Base-by-base conservation (phyloP, 2,888 invertebrate species). In the Lepidonotus clava region DNA sequence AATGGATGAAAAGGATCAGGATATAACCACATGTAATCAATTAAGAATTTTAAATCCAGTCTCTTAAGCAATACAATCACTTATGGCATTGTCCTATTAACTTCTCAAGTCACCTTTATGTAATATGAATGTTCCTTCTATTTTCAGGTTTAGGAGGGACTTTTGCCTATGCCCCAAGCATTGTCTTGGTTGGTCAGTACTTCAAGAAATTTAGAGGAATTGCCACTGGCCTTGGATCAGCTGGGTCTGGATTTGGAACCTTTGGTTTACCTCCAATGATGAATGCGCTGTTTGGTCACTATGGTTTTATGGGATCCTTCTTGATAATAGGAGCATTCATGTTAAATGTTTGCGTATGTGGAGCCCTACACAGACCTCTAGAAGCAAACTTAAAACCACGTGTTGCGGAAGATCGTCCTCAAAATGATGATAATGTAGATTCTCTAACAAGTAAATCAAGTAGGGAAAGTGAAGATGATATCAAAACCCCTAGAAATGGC, bases 181-280 rank as follows among this genome's bases (percentile, higher is more conserved):
- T 88, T n/a, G 88, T 88, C 8, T 41, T 88, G 6, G 84, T 87
- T 0, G 76, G 85, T n/a, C 85, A 85, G 61, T 88, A 88, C 83
- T 88, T 88, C 66, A 41, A 83, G 18, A 85, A 56, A 38, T 53
- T 76, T 21, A 24, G 88, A 11, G 85, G 53, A 1, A 87, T 87
- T 24, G 88, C 88, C 1, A 32, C 56, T 0, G 88, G 87, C 32
- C 40, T 88, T 18, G 84, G 77, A 0, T 34, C 84, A 2, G 85
- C 85, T n/a, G 87, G 87, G 5, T 85, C 87, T 14, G 88, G 88
- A 1, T 11, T 88, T 24, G 88, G 88, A n/a, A 40, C 38, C 21
- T 85, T 88, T 28, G 38, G 28, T 28, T 61, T 87, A 14, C 88
- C 88, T 6, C 51, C 66, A 18, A 21, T 88, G 11, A 67, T 85